These are phyloP conservation scores for Reticulitermes speratus DNA, from an alignment of 1,140 invertebrate genomes.

Conservation along the genomic window DNA sequence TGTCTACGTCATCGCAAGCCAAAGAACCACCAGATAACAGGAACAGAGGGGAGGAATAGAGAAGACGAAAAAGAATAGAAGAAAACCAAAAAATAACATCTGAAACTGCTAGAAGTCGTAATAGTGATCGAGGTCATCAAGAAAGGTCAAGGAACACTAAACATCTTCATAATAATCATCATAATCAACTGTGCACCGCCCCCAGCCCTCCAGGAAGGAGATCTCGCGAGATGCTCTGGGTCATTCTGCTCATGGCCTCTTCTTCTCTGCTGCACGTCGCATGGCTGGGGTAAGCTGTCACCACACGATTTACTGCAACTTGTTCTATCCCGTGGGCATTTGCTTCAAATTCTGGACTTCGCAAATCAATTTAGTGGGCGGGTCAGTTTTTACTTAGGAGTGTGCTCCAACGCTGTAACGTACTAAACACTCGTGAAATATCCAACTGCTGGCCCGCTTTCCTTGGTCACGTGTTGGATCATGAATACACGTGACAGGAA, in stretches of 20 bases:
- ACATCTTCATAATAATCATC: background rate
- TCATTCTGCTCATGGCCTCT: background rate
- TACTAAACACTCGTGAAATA: too few relatives aligned
- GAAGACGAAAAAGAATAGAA: background rate
- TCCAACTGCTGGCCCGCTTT: too few relatives aligned
- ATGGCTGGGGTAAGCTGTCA: background rate
- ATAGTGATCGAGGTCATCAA: background rate
- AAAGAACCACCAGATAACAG: constrained; percentile 5
- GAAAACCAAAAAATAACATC: background rate
- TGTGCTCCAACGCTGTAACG: too few relatives aligned
- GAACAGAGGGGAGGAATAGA: background rate
- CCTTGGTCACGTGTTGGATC: too few relatives aligned
- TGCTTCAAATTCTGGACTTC: too few relatives aligned
- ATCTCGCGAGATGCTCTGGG: background rate
- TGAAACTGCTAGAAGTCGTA: background rate
- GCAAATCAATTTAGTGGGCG: too few relatives aligned
- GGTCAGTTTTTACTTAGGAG: too few relatives aligned
- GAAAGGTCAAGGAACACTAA: background rate
- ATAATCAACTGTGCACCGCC: background rate
- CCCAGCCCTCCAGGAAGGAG: background rate
- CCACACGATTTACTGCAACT: background rate
- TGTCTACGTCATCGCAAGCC: background rate
- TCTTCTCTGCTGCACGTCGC: background rate
- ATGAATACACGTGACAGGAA: too few relatives aligned
- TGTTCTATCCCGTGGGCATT: too few relatives aligned